These are phyloP conservation scores for Lamellibrachia satsuma DNA, from an alignment of 2,888 invertebrate genomes.

Conservation along the genomic window DNA sequence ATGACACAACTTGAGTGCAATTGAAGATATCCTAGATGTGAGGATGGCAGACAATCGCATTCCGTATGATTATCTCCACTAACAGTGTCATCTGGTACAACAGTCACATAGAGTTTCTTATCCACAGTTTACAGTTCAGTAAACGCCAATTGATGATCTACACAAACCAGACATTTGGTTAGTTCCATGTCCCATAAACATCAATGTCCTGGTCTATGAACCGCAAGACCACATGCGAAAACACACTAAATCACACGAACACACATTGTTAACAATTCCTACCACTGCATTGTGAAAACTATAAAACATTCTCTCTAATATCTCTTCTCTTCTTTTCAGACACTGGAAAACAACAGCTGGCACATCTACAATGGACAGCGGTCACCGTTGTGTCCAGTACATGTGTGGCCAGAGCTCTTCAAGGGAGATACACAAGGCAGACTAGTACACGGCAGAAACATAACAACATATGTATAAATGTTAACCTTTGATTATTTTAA, in stretches of 20 bases:
- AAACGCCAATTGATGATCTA: slow-evolving; percentile 7
- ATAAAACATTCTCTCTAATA: neutral
- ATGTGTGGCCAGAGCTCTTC: neutral
- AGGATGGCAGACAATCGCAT: neutral
- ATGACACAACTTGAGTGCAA: neutral
- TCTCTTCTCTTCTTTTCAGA: neutral
- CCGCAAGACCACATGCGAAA: neutral
- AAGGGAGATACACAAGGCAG: neutral
- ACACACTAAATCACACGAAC: neutral
- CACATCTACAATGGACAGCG: neutral
- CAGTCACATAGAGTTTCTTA: slow-evolving; percentile 13
- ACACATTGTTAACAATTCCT: neutral
- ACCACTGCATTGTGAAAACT: neutral
- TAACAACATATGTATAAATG: neutral
- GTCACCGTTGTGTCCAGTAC: neutral
- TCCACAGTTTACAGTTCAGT: neutral
- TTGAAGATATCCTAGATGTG: neutral
- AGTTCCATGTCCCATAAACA: neutral
- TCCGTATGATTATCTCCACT: neutral
- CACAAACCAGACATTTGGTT: neutral
- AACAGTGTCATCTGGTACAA: neutral
- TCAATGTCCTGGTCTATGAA: neutral
- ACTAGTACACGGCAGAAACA: neutral
- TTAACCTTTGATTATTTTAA: neutral
- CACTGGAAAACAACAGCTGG: neutral